Percentiles rank a stretch among this genome's conserved stretches.
Evolutionary conservation across 2,888 invertebrate genomes (phyloP).

Genomic region (Heliconius hortense): DNA sequence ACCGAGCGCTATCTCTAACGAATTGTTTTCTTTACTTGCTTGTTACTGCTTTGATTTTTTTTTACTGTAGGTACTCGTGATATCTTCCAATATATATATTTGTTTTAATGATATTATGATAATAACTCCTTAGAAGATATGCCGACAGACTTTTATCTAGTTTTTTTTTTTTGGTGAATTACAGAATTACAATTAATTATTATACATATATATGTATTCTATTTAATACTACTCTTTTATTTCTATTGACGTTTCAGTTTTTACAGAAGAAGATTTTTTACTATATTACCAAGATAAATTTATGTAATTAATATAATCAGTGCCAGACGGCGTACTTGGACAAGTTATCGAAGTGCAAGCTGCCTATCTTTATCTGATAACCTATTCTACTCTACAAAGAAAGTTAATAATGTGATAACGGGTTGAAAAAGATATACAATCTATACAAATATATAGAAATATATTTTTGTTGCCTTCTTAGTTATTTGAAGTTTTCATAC

Average conservation of each 20-base stretch:
- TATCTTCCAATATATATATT: not conserved
- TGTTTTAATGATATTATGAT: slow-evolving; percentile 1
- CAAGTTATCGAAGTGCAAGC: slow-evolving; percentile 46
- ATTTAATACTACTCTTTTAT: too few species aligned
- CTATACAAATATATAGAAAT: slow-evolving; percentile 5
- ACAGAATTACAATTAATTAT: not conserved
- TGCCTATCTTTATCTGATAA: slow-evolving; percentile 46
- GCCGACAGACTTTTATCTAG: not conserved
- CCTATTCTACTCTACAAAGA: slow-evolving; percentile 42
- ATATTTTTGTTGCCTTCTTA: too few species aligned
- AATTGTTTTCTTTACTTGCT: not conserved
- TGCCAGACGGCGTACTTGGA: slow-evolving; percentile 28
- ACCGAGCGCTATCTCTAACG: not conserved
- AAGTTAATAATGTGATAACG: slow-evolving; percentile 45
- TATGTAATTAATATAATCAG: slow-evolving; percentile 26
- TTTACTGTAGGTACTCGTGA: not conserved
- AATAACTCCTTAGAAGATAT: not conserved
- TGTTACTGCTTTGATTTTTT: not conserved
- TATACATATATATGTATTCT: not conserved
- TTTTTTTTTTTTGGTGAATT: not conserved
- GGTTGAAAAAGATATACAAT: slow-evolving; percentile 30
- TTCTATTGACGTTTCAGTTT: too few species aligned
- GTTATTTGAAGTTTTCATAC: too few species aligned
- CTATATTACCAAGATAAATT: not conserved
- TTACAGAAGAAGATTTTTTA: not conserved